Evolutionary conservation across 1,140 invertebrate species (phyloP), one percentile per base, ranked within the genome.

Genomic region (Drosophila punjabiensis): DNA sequence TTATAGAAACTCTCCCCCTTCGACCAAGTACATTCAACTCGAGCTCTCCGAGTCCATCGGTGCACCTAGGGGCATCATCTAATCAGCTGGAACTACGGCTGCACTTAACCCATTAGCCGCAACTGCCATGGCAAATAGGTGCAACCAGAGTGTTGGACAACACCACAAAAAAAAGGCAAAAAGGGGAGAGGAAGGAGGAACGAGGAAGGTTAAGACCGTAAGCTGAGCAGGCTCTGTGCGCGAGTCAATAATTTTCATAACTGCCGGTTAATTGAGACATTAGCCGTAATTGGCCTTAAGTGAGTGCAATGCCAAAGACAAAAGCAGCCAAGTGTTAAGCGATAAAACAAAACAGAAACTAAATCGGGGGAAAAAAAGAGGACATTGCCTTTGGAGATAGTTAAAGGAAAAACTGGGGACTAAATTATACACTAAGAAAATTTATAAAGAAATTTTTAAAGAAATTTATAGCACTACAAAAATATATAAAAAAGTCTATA

Each of bases 171-270:
- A 14, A 5, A 9, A 14, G 20, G 28, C 2, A 33, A 76, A 77
- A 59, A 48, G 20, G 14, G 7, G 14, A 14, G 28, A 9, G 24
- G 28, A 9, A 28, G 20, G 13, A 50, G 6, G 28, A 9, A 28
- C 13, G 13, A 50, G 6, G 64, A 24, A 24, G 64, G 76, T 78
- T 70, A 80, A 64, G 33, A 43, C 60, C 80, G 61, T 41, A 63
- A 71, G 71, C 58, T 55, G 58, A 47, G 62, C 63, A 8, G 33
- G 30, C 55, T 62, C 35, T 32, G 67, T 52, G 60, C 53, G 82
- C 43, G 59, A 90, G 85, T 82, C 85, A 89, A 89, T 89, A 90
- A 89, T 89, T 89, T 89, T 89, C 82, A 89, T 89, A 89, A 89
- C 85, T 90, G 85, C 82, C 79, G 68, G 79, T 68, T 89, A 89